Evolutionary conservation across 1,140 invertebrate species (phyloP), one percentile per base, ranked within the genome.

Genomic region (Drosophila pseudoananassae): DNA sequence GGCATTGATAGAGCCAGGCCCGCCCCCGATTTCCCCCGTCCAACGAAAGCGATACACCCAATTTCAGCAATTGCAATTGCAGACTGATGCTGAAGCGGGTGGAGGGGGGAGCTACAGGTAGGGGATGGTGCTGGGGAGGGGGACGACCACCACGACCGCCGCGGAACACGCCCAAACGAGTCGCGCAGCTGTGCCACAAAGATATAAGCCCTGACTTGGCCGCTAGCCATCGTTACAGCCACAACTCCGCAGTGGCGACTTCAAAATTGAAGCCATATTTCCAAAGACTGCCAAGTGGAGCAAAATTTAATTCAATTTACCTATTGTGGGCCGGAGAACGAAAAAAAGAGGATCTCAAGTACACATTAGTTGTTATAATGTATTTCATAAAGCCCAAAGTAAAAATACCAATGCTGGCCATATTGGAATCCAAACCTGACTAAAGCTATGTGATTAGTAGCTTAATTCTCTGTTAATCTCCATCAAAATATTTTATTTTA

Each of bases 131-230:
- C 2, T 20, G 25, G 8, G 4, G 14, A 31, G 25, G 47, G 47
- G 38, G 55, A 10, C 9, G 17, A 20, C 43, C 43, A 68, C 71
- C 80, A 76, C 63, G 73, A 76, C 64, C 74, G 75, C 52, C 73
- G 65, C 61, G 71, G 63, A 76, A 87, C 83, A 88, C 82, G 83
- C 82, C 82, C 83, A 85, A 87, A 88, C 82, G 73, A 88, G 82
- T 87, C 78, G 78, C 83, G 76, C 83, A 87, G 82, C 82, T 85
- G 82, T 63, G 64, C 63, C 40, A 29, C 40, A 68, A 64, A 59
- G 59, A 61, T 66, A 66, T 76, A 61, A 60, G 50, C 64, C 80
- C 66, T 77, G 81, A 25, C 60, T 57, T 59, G 36, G 57, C 56
- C 61, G 49, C 38, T 51, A 59, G 69, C 66, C 54, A 60, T 36